Percentiles rank a stretch among this genome's conserved stretches.
Conservation (phyloP, 2,113 vertebrate genomes). For the Acrocephalus kingi region DNA sequence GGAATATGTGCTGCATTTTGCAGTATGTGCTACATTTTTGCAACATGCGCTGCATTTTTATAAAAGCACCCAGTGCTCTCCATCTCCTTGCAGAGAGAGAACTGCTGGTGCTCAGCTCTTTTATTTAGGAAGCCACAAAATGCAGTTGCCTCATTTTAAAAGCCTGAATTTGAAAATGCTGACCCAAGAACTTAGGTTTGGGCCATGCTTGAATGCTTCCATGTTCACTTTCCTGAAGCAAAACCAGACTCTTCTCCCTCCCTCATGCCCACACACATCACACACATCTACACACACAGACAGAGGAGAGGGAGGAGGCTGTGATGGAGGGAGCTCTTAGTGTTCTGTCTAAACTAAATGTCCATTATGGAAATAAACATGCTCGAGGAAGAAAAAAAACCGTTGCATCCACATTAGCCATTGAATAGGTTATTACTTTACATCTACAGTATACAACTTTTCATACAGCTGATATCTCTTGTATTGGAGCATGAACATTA, state of each 20-base stretch:
- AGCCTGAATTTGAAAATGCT: not conserved
- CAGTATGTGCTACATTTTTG: not conserved
- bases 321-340: not conserved
- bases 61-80: not conserved
- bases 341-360: not conserved
- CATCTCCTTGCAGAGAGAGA: not conserved
- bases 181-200: not conserved
- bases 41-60: not conserved
- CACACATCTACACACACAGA: not conserved
- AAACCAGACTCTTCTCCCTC: not conserved
- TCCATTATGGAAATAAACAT: not conserved
- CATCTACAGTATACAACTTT: not conserved
- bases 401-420: not conserved
- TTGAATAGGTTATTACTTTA: slow-evolving; percentile 37
- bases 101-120: not conserved
- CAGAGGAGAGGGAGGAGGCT: not conserved
- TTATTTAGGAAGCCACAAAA: not conserved
- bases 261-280: not conserved
- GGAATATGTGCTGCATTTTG: not conserved
- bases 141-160: not conserved
- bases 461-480: not conserved
- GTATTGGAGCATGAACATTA: slow-evolving; percentile 41
- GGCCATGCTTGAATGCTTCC: not conserved
- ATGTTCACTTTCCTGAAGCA: not conserved
- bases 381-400: not conserved